phyloP scores from a whole-genome alignment of 2,113 vertebrate genomes.

The Arothron firmamentum region DNA sequence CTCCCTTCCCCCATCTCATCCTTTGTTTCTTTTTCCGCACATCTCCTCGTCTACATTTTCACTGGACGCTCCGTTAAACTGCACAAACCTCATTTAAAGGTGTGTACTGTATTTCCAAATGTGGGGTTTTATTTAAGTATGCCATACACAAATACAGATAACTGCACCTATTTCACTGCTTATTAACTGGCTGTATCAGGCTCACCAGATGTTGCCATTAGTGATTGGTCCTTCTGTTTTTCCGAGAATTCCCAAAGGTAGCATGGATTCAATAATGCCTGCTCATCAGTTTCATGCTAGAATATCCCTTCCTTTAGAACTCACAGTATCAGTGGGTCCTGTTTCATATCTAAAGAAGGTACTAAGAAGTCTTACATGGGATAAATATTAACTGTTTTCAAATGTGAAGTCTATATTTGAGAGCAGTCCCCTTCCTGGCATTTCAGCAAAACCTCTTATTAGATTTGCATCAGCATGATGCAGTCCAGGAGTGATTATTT shows the following conservation, averaged over 20 bases:
- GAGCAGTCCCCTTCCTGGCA: not conserved
- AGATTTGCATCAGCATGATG: too few species aligned
- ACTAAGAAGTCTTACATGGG: too few species aligned
- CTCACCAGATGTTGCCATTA: slow-evolving; percentile 57
- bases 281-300: slow-evolving; percentile 18
- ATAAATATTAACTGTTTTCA: too few species aligned
- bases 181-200: slow-evolving; percentile 16
- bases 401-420: not conserved
- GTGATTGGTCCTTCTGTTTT: slow-evolving; percentile 45
- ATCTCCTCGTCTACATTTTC: slow-evolving; percentile 29
- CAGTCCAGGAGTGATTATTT: too few species aligned
- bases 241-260: slow-evolving; percentile 32
- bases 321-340: slow-evolving; percentile 19
- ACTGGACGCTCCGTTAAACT: slow-evolving; percentile 16
- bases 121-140: not conserved
- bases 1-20: slow-evolving; percentile 22
- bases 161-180: slow-evolving; percentile 1
- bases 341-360: too few species aligned
- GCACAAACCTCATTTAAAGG: slow-evolving; percentile 16
- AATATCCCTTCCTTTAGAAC: slow-evolving; percentile 29
- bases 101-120: slow-evolving; percentile 4
- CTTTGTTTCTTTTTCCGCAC: slow-evolving; percentile 18
- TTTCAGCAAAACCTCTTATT: too few species aligned
- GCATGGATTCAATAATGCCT: slow-evolving; percentile 32
- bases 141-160: not conserved